phyloP scores from a whole-genome alignment of 2,113 vertebrate genomes.

The Melanotaenia duboulayi region DNA sequence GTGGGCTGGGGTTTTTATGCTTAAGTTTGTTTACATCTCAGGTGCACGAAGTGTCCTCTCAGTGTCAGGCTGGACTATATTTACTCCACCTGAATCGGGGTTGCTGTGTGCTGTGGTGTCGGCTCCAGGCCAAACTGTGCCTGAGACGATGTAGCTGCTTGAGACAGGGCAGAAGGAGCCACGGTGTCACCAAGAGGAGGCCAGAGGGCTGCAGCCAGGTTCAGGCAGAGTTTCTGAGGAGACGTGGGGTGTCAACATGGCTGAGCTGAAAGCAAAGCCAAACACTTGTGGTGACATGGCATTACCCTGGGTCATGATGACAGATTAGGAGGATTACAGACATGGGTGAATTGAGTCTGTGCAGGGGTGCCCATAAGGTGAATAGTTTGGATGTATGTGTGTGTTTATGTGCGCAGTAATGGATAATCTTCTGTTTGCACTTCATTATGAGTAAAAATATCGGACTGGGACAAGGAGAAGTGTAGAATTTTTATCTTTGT shows the following conservation, averaged over 20 bases:
- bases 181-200: constrained; percentile 25
- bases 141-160: constrained; percentile 66
- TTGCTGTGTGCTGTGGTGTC: constrained; percentile 23
- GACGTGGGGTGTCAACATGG: constrained; percentile 60
- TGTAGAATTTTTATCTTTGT: neutral
- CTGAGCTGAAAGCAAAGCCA: constrained; percentile 55
- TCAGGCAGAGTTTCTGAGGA: constrained; percentile 53
- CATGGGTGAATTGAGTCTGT: constrained; percentile 37
- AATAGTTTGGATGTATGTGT: constrained; percentile 10
- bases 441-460: neutral
- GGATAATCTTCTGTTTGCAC: neutral
- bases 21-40: constrained; percentile 77
- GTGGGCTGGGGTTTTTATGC: constrained; percentile 51
- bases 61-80: constrained; percentile 62
- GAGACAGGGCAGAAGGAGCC: constrained; percentile 64
- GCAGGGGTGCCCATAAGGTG: constrained; percentile 35
- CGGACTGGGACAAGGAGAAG: neutral
- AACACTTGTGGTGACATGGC: constrained; percentile 68
- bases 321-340: constrained; percentile 70
- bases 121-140: constrained; percentile 66
- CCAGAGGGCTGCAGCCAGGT: constrained; percentile 61
- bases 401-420: neutral
- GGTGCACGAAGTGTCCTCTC: constrained; percentile 61
- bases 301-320: constrained; percentile 63
- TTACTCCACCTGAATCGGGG: constrained; percentile 58